Evolutionary conservation across 1,140 invertebrate species (phyloP), one percentile per base, ranked within the genome.

Genomic region (Magallana ariakensis): DNA sequence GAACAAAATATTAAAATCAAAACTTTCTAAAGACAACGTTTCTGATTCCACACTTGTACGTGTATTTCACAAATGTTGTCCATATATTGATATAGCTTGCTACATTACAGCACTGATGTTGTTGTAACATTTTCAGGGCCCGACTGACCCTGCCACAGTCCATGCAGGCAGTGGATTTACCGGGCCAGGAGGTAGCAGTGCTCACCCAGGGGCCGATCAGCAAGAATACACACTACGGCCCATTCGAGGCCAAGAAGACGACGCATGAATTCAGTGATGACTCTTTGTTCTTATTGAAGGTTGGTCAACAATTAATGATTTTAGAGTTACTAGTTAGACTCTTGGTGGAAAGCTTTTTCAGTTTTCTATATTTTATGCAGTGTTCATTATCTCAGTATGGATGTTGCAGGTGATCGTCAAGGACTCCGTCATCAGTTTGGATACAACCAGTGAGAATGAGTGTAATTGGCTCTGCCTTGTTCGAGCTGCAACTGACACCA

Each of bases 181-280:
- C 92, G 60, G 93, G 93, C 19, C 91, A 91, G 0, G 92, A 90
- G 5, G 91, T 92, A 9, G 92, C 95, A 5, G 89, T 95, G 11
- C 89, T 94, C 2, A 93, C 93, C 60, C 85, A 90, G 66, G 87
- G 89, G 57, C 55, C 86, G 16, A 92, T 95, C 70, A 83, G 87
- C 13, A 89, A 91, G 70, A 95, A 95, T 60, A 95, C 94, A 9
- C 94, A 94, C 85, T 95, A 95, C 89, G 95, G 95, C 9, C 95
- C 95, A 26, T 93, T 95, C 84, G 92, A 95, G 87, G 95, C 95
- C 22, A 94, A 93, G 86, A 91, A 92, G 60, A 93, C 92, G 1
- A 93, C 92, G 10, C 88, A 90, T 56, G 92, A 93, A 26, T 91
- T 94, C 62, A 93, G 93, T 90, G 90, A 92, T n/a, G 90, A 92